phyloP scores from a whole-genome alignment of 2,888 invertebrate genomes.

The Hydraecia micacea region DNA sequence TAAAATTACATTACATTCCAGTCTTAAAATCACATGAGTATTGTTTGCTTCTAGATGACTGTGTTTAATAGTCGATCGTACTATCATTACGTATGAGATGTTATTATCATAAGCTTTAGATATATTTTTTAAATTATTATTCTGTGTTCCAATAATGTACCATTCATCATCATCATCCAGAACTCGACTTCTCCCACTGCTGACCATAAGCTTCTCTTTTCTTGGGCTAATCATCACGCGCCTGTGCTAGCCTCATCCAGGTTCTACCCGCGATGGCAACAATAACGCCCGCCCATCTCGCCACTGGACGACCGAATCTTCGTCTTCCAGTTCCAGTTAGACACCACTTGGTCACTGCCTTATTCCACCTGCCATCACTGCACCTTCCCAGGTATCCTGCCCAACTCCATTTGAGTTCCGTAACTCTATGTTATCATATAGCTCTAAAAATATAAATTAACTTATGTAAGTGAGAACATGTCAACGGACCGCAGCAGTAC shows the following conservation, averaged over 20 bases:
- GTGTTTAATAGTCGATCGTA: not conserved
- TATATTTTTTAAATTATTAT: not conserved
- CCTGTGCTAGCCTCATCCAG: too few species aligned
- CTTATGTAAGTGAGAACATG: not conserved
- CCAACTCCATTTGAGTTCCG: not conserved
- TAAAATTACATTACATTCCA: not conserved
- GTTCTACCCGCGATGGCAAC: too few species aligned
- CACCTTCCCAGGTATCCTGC: not conserved
- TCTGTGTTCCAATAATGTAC: not conserved
- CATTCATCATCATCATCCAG: not conserved
- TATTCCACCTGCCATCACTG: not conserved
- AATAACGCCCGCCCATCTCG: too few species aligned
- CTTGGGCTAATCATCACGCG: too few species aligned
- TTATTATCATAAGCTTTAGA: not conserved
- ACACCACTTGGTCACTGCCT: not conserved
- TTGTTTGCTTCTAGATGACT: not conserved
- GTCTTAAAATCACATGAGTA: not conserved
- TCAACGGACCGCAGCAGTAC: not conserved
- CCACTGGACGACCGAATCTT: too few species aligned
- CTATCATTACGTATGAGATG: not conserved
- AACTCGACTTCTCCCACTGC: too few species aligned
- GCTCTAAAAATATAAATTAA: not conserved
- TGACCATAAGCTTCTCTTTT: too few species aligned
- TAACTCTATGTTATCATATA: not conserved
- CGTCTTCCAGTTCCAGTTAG: too few species aligned